These are phyloP conservation scores for Hydrozoanthus tunicans DNA, from an alignment of 64 coral and sea anemone species.

Conservation along the genomic window DNA sequence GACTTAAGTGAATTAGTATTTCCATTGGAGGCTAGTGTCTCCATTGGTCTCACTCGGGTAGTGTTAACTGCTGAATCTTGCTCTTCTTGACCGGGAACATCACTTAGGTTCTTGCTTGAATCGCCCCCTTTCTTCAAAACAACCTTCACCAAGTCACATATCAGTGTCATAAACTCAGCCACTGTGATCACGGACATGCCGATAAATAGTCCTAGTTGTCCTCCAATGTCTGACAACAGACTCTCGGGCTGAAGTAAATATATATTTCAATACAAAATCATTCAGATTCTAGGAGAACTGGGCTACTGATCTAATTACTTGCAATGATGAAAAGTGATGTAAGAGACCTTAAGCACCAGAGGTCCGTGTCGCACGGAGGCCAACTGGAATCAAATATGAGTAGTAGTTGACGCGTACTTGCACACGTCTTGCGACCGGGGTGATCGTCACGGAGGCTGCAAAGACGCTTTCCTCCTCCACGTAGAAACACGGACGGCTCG, in stretches of 20 bases:
- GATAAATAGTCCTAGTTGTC: constrained; percentile 37
- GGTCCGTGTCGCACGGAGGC: too few relatives aligned
- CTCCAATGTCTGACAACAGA: constrained; percentile 26
- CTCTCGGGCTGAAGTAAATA: neutral
- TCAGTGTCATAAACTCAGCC: neutral
- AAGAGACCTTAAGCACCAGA: too few relatives aligned
- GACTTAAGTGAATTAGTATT: neutral
- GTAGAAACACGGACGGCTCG: too few relatives aligned
- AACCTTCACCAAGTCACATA: constrained; percentile 30
- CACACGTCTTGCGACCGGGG: too few relatives aligned
- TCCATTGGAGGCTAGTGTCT: neutral
- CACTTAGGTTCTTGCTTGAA: neutral
- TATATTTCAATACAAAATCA: neutral
- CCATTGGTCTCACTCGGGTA: neutral
- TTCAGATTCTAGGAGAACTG: neutral
- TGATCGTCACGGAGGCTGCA: too few relatives aligned
- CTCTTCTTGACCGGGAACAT: neutral
- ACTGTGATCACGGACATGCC: constrained; percentile 38
- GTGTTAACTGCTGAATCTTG: neutral
- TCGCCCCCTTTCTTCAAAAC: neutral
- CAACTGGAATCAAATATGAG: too few relatives aligned
- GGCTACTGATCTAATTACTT: neutral
- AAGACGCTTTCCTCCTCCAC: too few relatives aligned
- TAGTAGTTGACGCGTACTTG: too few relatives aligned
- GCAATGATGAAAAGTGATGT: neutral